Evolutionary conservation across 1,140 invertebrate species (phyloP), one percentile per base, ranked within the genome.

Genomic region (Diachasmimorpha longicaudata): DNA sequence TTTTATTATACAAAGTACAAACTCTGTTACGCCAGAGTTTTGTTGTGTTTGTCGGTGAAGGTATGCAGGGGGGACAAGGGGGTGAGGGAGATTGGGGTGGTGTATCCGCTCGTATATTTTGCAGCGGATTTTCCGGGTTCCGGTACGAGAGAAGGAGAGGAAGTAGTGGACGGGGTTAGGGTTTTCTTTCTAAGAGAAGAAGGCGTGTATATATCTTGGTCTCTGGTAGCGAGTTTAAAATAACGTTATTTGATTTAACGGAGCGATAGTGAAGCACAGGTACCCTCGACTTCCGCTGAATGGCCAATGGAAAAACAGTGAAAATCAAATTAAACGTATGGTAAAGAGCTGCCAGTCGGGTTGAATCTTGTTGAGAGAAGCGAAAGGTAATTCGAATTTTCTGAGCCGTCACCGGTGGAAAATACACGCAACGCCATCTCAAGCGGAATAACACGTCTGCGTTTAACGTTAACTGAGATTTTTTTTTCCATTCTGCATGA

Each of bases 251-350:
- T 74, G 55, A 74, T 74, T 67, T 74, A 74, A 37, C 16, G 37
- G 58, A 6, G 39, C 72, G 72, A 74, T 74, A 74, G 72, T 67
- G 39, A 63, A 55, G 52, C 58, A 1, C 39, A 74, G 58, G 36
- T 63, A 25, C 19, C 23, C 39, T 44, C 25, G 21, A 25, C 19
- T 42, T 58, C 58, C 42, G 72, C 31, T 63, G 55, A 44, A 14
- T 74, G 39, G 52, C 19, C 72, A 21, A 66, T 63, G 19, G 72
- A 25, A 63, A 25, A 25, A 21, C 4, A 11, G 14, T 25, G 48
- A 37, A 66, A 74, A 74, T 74, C 67, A 66, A 63, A 74, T 74
- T 74, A 74, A 74, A 74, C 72, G 52, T 67, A 74, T 63, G 72
- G 55, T 66, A 58, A 73, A n/a, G 44, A 46, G 44, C 10, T 11